A percentile compares a stretch with the other conserved stretches of the same genome.
phyloP scores from a whole-genome alignment of 1,140 invertebrate species.

The Lucilia sericata region DNA sequence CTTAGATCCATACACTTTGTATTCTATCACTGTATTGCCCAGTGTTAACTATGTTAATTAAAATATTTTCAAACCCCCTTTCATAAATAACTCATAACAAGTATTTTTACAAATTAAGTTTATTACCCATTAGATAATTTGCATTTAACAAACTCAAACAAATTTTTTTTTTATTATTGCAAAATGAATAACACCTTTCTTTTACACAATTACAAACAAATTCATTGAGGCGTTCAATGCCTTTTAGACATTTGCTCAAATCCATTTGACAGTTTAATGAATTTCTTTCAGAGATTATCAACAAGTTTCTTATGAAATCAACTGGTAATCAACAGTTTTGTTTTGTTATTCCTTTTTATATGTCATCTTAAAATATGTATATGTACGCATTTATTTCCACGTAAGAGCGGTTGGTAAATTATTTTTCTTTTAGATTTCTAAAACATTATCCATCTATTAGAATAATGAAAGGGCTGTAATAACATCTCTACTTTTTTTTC shows the following conservation, averaged over 20 bases:
- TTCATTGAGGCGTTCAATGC: not conserved
- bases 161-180: too few species aligned
- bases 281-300: not conserved
- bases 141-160: too few species aligned
- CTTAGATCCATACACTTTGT: too few species aligned
- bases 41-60: too few species aligned
- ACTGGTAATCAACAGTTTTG: not conserved
- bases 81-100: too few species aligned
- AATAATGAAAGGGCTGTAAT: not conserved
- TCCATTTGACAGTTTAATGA: slow-evolving; percentile 1
- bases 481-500: not conserved
- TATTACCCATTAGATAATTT: too few species aligned
- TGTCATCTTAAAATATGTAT: too few species aligned
- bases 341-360: not conserved
- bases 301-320: not conserved
- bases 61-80: too few species aligned
- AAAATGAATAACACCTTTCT: too few species aligned
- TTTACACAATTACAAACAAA: too few species aligned
- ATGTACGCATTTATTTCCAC: not conserved
- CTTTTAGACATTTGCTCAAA: slow-evolving; percentile 16
- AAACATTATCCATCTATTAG: not conserved
- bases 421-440: not conserved
- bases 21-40: too few species aligned
- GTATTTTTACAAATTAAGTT: too few species aligned
- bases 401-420: not conserved